Conservation (phyloP, 2,797 vertebrate species). For the Gallinago solitaria region DNA sequence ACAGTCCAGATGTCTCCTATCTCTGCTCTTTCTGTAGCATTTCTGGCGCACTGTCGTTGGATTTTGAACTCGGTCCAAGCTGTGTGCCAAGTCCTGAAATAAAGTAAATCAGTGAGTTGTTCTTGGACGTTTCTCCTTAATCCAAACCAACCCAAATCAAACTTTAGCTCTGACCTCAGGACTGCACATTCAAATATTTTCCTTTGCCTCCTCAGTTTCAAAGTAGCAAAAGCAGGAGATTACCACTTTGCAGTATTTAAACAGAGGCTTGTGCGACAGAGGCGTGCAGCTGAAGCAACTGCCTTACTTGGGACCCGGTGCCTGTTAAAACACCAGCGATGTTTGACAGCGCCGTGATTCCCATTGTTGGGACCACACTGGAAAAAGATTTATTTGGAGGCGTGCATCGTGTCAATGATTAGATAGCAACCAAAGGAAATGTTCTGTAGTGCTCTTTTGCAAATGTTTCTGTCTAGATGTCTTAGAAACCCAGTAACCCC, state of each 20-base stretch:
- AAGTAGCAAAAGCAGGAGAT: constrained; percentile 66
- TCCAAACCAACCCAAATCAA: constrained; percentile 75
- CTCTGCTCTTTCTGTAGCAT: constrained; percentile 70
- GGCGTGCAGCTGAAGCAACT: neutral
- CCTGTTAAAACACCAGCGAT: neutral
- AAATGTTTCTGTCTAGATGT: neutral
- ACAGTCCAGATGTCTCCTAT: constrained; percentile 80
- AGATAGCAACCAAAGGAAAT: neutral
- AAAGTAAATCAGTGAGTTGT: constrained; percentile 81
- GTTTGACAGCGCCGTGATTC: neutral
- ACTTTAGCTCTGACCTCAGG: constrained; percentile 77
- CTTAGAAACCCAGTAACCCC: neutral
- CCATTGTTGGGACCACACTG: neutral
- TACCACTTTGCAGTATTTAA: constrained; percentile 48
- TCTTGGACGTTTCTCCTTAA: constrained; percentile 79
- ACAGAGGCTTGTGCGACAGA: constrained; percentile 28
- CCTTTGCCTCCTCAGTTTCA: constrained; percentile 63
- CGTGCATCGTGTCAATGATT: neutral
- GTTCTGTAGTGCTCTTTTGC: neutral
- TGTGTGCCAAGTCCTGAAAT: constrained; percentile 81
- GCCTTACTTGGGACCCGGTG: neutral
- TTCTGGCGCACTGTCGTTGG: constrained; percentile 67
- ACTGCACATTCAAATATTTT: constrained; percentile 72
- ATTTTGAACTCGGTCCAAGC: constrained; percentile 71
- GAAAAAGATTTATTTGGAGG: neutral